Evolutionary conservation across 53 echinoderm and acorn worm genomes (phyloP).

Genomic region (Luidia sarsii): DNA sequence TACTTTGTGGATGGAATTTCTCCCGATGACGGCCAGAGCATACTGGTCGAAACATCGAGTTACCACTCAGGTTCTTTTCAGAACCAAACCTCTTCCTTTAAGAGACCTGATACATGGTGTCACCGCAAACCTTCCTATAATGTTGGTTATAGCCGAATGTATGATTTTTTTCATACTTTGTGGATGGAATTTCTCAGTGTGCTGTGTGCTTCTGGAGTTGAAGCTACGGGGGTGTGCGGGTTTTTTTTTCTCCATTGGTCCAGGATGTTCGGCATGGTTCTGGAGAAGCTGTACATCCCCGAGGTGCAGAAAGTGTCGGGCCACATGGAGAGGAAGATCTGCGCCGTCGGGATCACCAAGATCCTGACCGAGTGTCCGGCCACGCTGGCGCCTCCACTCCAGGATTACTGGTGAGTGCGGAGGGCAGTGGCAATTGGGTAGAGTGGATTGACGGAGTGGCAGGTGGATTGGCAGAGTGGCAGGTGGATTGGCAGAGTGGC

Average conservation of each 20-base stretch:
- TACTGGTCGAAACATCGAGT: no score
- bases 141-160: no score
- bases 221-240: no score
- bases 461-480: background rate
- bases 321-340: constrained; percentile 85
- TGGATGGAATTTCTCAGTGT: no score
- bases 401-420: constrained; percentile 67
- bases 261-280: constrained; percentile 95
- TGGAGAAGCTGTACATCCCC: constrained; percentile 82
- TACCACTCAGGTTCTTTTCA: no score
- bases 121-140: no score
- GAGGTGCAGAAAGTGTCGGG: constrained; percentile 97
- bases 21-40: no score
- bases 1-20: background rate
- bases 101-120: no score
- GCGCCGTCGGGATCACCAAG: constrained; percentile 91
- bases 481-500: background rate
- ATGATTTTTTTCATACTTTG: no score
- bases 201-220: no score
- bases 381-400: constrained; percentile 68
- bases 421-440: background rate
- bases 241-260: background rate
- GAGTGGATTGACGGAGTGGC: background rate
- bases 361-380: constrained; percentile 82
- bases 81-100: no score